A percentile compares a stretch with the other conserved stretches of the same genome.
These are phyloP conservation scores for Orthosia cruda DNA, from an alignment of 2,888 invertebrate genomes.

Conservation along the genomic window DNA sequence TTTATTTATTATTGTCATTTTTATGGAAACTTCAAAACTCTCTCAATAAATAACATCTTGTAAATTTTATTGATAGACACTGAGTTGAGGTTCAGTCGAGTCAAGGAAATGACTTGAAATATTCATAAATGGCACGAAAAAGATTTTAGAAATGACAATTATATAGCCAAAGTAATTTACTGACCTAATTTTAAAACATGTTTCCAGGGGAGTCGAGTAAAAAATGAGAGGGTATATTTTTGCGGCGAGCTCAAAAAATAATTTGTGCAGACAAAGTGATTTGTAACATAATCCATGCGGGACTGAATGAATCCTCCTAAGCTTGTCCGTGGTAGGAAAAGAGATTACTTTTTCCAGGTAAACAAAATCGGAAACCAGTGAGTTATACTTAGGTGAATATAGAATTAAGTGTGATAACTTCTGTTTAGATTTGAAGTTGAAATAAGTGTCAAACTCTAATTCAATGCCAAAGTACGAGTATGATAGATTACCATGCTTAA, in stretches of 20 bases:
- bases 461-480: not conserved
- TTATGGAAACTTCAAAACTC: too few species aligned
- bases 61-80: too few species aligned
- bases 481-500: not conserved
- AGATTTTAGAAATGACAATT: not conserved
- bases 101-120: too few species aligned
- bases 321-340: constrained; percentile 13
- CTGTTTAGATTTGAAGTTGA: not conserved
- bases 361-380: constrained; percentile 24
- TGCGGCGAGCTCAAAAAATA: constrained; percentile 31
- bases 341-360: constrained; percentile 28
- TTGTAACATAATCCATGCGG: constrained; percentile 46
- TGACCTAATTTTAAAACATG: not conserved
- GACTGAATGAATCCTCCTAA: constrained; percentile 37
- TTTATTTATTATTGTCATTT: too few species aligned
- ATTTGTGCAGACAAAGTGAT: constrained; percentile 40
- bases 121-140: too few species aligned
- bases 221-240: constrained; percentile 12
- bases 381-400: not conserved
- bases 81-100: too few species aligned
- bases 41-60: too few species aligned
- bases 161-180: not conserved
- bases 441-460: not conserved
- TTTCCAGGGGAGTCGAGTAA: not conserved
- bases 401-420: not conserved